phyloP scores from a whole-genome alignment of 2,888 invertebrate species.

The Eledone cirrhosa region DNA sequence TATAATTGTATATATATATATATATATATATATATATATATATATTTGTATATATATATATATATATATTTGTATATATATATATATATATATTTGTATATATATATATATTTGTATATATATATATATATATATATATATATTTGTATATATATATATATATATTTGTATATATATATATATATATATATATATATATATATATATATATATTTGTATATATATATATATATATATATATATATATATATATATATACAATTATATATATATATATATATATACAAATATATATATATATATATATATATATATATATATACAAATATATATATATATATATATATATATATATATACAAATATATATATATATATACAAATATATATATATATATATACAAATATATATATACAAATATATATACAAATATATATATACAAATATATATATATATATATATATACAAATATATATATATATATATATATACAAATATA shows the following conservation, averaged over 20 bases:
- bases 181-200: background rate
- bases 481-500: background rate
- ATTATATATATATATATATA: too few species aligned
- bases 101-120: too few species aligned
- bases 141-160: too few species aligned
- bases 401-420: background rate
- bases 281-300: background rate
- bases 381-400: background rate
- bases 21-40: too few species aligned
- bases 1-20: too few species aligned
- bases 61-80: too few species aligned
- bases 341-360: background rate
- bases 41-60: too few species aligned
- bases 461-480: background rate
- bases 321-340: background rate
- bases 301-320: background rate
- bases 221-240: background rate
- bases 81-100: too few species aligned
- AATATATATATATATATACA: constrained; percentile 1
- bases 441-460: background rate
- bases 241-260: background rate
- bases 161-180: background rate
- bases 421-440: constrained; percentile 1
- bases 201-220: background rate
- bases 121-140: too few species aligned